Evolutionary conservation across 2,113 vertebrate species (phyloP).

Genomic region (Anarhynchus alexandrinus): DNA sequence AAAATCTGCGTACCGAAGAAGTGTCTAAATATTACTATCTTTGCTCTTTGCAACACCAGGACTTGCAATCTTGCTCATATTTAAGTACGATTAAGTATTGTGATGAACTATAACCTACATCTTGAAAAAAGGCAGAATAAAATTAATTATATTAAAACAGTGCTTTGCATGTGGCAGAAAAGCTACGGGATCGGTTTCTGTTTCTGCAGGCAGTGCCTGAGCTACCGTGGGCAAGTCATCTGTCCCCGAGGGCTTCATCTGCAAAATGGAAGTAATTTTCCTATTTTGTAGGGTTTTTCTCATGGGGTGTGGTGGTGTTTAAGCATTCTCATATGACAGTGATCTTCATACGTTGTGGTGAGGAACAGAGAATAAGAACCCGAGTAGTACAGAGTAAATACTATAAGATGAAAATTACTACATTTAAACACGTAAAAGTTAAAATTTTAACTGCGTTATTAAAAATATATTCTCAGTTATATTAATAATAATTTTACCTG

Average conservation of each 20-base stretch:
- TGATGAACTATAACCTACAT: not conserved
- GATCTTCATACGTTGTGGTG: not conserved
- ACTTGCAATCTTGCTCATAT: not conserved
- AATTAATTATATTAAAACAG: not conserved
- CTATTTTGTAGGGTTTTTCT: not conserved
- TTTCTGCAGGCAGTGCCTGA: not conserved
- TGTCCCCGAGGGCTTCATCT: not conserved
- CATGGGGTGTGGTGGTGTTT: not conserved
- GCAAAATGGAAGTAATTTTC: not conserved
- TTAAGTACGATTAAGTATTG: not conserved
- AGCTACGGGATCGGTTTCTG: not conserved
- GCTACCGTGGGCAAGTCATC: not conserved
- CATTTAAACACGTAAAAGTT: not conserved
- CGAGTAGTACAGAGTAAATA: not conserved
- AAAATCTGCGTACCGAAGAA: not conserved
- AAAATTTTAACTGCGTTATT: not conserved
- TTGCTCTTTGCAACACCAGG: not conserved
- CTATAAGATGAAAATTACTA: not conserved
- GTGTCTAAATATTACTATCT: not conserved
- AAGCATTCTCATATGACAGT: not conserved
- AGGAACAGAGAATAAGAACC: not conserved
- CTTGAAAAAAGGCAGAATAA: not conserved
- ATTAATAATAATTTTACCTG: slow-evolving; percentile 80
- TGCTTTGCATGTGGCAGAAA: not conserved
- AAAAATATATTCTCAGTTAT: not conserved